Conservation (phyloP, 2,888 invertebrate genomes). For the Argyresthia albistria region DNA sequence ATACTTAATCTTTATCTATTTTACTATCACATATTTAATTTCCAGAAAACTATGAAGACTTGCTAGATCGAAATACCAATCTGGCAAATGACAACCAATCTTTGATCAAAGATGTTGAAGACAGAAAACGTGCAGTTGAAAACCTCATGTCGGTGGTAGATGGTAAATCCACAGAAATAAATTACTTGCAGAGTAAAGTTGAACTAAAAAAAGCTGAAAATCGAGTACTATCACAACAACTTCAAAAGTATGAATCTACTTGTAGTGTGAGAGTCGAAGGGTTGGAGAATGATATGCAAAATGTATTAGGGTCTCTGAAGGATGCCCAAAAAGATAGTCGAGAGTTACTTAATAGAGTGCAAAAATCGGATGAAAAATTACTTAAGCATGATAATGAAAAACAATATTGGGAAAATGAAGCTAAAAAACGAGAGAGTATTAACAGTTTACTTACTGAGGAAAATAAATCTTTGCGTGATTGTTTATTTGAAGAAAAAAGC, state of each 20-base stretch:
- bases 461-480: slow-evolving; percentile 19
- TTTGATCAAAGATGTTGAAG: too few species aligned
- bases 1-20: neutral
- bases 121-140: too few species aligned
- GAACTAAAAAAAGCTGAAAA: slow-evolving; percentile 33
- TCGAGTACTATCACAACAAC: slow-evolving; percentile 15
- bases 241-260: too few species aligned
- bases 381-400: slow-evolving; percentile 22
- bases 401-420: slow-evolving; percentile 15
- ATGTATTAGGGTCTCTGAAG: slow-evolving; percentile 19
- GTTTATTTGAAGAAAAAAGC: slow-evolving; percentile 18
- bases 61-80: slow-evolving; percentile 31
- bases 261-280: slow-evolving; percentile 12
- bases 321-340: slow-evolving; percentile 40
- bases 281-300: slow-evolving; percentile 30
- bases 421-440: slow-evolving; percentile 20
- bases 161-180: slow-evolving; percentile 39
- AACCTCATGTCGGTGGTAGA: too few species aligned
- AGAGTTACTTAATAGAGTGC: slow-evolving; percentile 35
- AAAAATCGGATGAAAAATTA: slow-evolving; percentile 25
- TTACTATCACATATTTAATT: slow-evolving; percentile 8
- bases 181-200: slow-evolving; percentile 28
- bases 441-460: slow-evolving; percentile 19
- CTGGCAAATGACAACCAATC: slow-evolving; percentile 27
- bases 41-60: slow-evolving; percentile 41